Evolutionary conservation across 1,140 invertebrate genomes (phyloP).

Genomic region (Leptopilina boulardi): DNA sequence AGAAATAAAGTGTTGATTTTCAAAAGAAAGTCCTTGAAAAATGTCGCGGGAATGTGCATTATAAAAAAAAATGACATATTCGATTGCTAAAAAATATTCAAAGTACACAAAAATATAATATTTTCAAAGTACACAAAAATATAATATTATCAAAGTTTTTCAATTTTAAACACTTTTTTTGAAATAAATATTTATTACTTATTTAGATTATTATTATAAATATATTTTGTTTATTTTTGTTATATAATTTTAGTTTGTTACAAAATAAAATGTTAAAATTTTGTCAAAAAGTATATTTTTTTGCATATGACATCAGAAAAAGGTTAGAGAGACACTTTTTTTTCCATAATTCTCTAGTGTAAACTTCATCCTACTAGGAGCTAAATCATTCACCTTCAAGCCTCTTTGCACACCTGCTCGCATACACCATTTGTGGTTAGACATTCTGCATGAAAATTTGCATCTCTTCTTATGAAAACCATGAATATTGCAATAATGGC

Average conservation of each 20-base stretch:
- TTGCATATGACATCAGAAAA: neutral
- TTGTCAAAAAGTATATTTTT: neutral
- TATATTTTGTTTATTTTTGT: neutral
- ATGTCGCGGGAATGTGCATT: neutral
- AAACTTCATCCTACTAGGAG: neutral
- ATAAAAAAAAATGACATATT: neutral
- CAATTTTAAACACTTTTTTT: too few relatives aligned
- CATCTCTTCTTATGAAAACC: constrained; percentile 24
- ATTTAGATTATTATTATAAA: too few relatives aligned
- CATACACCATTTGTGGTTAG: constrained; percentile 29
- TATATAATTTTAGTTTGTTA: neutral
- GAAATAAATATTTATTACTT: too few relatives aligned
- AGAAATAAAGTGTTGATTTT: neutral
- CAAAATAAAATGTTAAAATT: neutral
- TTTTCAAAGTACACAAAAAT: too few relatives aligned
- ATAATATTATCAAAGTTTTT: too few relatives aligned
- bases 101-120: neutral
- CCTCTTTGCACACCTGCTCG: constrained; percentile 29
- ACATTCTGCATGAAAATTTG: constrained; percentile 28
- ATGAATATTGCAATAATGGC: constrained; percentile 29
- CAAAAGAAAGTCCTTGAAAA: neutral
- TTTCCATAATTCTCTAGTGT: constrained; percentile 15
- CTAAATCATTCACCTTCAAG: constrained; percentile 30
- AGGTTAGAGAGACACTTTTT: neutral
- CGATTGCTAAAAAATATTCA: neutral